Conservation (phyloP, 1,140 invertebrate species). For the Coelopa frigida region DNA sequence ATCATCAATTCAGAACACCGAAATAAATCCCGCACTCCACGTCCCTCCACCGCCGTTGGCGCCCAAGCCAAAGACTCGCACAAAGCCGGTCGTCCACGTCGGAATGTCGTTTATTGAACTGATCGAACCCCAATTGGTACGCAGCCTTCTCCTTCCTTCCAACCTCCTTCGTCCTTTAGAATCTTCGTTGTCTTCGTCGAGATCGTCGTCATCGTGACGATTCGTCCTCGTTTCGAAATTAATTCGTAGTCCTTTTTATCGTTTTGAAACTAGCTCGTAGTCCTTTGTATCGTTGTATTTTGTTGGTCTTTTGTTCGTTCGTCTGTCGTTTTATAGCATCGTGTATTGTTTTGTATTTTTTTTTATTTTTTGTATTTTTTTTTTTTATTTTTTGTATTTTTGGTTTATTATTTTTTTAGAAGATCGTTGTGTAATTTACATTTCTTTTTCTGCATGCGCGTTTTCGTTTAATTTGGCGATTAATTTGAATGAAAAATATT, state of each 20-base stretch:
- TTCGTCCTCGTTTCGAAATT: background rate
- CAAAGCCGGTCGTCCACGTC: constrained; percentile 18
- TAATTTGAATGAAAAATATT: too few relatives aligned
- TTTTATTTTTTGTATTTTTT: constrained; percentile 3
- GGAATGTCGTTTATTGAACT: constrained; percentile 36
- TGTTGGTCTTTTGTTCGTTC: background rate
- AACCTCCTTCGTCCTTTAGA: too few relatives aligned
- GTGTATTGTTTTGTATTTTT: constrained; percentile 1
- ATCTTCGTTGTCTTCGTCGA: too few relatives aligned
- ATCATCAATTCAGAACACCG: constrained; percentile 21
- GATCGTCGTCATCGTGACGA: background rate
- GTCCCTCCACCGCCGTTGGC: constrained; percentile 27
- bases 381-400: background rate
- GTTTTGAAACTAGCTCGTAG: constrained; percentile 4
- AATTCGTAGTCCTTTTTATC: background rate
- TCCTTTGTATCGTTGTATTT: background rate
- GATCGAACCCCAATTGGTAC: background rate
- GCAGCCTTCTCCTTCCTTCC: background rate
- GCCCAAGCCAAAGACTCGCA: constrained; percentile 33
- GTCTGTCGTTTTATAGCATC: background rate
- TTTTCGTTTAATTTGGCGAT: too few relatives aligned
- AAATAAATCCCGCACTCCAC: constrained; percentile 43
- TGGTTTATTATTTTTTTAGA: background rate
- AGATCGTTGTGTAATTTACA: too few relatives aligned
- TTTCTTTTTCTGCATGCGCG: too few relatives aligned